Conservation (phyloP, 2,888 invertebrate genomes). For the Lasioglossum pauxillum region DNA sequence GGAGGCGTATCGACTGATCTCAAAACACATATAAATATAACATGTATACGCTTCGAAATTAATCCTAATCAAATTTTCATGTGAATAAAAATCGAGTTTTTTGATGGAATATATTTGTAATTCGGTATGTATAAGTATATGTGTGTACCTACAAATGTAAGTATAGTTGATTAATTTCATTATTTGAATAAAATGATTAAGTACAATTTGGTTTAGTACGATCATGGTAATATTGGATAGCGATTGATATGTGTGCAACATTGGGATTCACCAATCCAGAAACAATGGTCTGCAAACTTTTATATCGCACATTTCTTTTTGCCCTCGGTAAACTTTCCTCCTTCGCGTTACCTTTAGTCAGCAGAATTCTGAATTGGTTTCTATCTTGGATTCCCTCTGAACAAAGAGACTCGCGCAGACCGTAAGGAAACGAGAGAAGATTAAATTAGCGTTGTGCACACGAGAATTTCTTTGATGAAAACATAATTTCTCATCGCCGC, state of each 20-base stretch:
- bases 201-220: background rate
- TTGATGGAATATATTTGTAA: background rate
- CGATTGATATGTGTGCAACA: constrained; percentile 6
- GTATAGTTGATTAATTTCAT: too few relatives aligned
- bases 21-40: background rate
- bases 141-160: too few relatives aligned
- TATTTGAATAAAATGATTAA: background rate
- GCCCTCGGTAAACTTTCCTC: constrained; percentile 48
- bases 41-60: background rate
- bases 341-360: constrained; percentile 56
- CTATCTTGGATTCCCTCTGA: constrained; percentile 59
- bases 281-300: constrained; percentile 49
- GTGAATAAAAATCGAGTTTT: background rate
- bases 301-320: constrained; percentile 45
- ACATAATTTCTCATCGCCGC: constrained; percentile 27
- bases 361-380: constrained; percentile 63
- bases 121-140: too few relatives aligned
- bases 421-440: constrained; percentile 49
- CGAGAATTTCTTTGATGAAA: constrained; percentile 41
- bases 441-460: constrained; percentile 54
- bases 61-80: background rate
- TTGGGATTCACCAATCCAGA: constrained; percentile 40
- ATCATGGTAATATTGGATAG: background rate
- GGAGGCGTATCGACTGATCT: constrained; percentile 16
- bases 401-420: constrained; percentile 48